phyloP scores from a whole-genome alignment of 2,113 vertebrate genomes.

The Ciconia maguari region DNA sequence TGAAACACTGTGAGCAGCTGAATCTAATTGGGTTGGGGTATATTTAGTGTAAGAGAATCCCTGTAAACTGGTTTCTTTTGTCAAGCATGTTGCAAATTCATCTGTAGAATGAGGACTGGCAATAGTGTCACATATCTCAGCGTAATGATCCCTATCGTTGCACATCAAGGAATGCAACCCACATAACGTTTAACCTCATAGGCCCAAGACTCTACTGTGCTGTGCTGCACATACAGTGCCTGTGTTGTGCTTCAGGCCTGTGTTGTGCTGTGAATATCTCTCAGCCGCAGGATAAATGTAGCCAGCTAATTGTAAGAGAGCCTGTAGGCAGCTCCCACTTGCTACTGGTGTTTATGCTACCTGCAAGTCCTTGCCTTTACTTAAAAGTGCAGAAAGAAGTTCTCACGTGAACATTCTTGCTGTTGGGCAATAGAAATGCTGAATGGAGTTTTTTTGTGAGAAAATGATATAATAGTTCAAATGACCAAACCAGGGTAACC shows the following conservation, averaged over 20 bases:
- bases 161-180: neutral
- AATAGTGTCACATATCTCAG: neutral
- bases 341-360: neutral
- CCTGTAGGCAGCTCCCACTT: neutral
- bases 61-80: neutral
- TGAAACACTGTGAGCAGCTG: neutral
- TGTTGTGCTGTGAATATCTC: neutral
- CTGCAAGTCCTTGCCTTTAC: neutral
- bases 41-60: neutral
- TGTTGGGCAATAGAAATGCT: neutral
- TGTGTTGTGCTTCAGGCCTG: neutral
- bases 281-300: neutral
- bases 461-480: neutral
- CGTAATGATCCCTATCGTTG: fast-evolving
- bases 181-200: neutral
- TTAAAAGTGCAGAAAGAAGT: neutral
- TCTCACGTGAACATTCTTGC: neutral
- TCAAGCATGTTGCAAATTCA: neutral
- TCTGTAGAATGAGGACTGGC: neutral
- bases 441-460: neutral
- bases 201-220: neutral
- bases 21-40: neutral
- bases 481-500: neutral
- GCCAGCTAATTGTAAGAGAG: neutral
- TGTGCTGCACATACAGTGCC: neutral